Conservation (phyloP, 2,888 invertebrate species). For the Tanytarsus gracilentus region DNA sequence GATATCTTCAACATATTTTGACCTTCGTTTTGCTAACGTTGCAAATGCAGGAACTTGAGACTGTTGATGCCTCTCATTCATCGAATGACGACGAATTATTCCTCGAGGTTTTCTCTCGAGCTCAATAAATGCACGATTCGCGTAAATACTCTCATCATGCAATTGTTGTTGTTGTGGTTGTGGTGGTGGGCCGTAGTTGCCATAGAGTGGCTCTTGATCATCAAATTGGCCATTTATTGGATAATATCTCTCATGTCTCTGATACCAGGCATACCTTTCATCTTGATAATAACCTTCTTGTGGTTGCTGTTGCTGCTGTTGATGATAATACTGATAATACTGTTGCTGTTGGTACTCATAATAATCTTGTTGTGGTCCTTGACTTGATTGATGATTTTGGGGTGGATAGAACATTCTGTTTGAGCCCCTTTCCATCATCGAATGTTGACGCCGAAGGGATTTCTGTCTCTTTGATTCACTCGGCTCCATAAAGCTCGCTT, state of each 20-base stretch:
- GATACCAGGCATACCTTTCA: conserved; percentile 30
- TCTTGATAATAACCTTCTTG: conserved; percentile 18
- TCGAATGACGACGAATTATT: conserved; percentile 41
- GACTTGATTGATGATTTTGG: conserved; percentile 16
- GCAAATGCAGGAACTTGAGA: conserved; percentile 12
- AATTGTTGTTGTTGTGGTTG: conserved; percentile 33
- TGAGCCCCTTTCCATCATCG: conserved; percentile 41
- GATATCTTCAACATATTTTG: conserved; percentile 34
- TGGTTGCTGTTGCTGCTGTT: conserved; percentile 30
- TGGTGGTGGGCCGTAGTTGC: conserved; percentile 33
- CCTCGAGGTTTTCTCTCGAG: conserved; percentile 36
- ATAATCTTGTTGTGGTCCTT: conserved; percentile 17
- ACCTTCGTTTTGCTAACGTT: conserved; percentile 12
- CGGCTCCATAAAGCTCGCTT: conserved; percentile 42
- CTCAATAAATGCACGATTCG: conserved; percentile 42
- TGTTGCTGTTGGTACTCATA: conserved; percentile 26
- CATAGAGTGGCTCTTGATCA: conserved; percentile 42
- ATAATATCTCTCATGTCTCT: conserved; percentile 30
- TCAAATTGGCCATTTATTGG: conserved; percentile 40
- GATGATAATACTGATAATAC: conserved; percentile 29
- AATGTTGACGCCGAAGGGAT: conserved; percentile 39
- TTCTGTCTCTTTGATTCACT: conserved; percentile 38
- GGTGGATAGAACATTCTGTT: conserved; percentile 20
- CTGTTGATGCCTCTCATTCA: conserved; percentile 37
- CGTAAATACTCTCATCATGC: conserved; percentile 38